Evolutionary conservation across 2,797 vertebrate genomes (phyloP).

Genomic region (Falco rusticolus): DNA sequence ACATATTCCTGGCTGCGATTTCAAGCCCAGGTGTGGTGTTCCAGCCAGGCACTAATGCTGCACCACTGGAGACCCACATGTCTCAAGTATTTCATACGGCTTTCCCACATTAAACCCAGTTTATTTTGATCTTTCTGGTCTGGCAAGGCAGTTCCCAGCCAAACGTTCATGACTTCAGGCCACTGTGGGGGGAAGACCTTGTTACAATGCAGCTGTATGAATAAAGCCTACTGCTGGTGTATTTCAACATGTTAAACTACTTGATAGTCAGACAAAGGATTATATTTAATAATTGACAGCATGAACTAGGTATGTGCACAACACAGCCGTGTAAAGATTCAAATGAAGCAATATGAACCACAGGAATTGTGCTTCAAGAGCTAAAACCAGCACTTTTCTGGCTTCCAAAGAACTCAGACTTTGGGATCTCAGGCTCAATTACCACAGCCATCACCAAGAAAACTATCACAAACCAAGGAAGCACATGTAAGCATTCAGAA

Average conservation of each 20-base stretch:
- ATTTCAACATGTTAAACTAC: not conserved
- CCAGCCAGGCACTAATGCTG: not conserved
- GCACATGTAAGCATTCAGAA: not conserved
- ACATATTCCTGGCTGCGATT: accelerated
- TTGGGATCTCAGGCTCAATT: not conserved
- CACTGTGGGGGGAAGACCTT: not conserved
- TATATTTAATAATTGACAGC: not conserved
- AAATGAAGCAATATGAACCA: not conserved
- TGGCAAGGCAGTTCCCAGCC: not conserved
- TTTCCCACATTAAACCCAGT: not conserved
- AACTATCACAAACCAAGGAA: not conserved
- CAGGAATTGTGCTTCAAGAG: not conserved
- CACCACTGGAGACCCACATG: not conserved
- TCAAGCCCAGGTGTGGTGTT: not conserved
- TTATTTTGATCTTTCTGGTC: not conserved
- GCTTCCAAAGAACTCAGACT: not conserved
- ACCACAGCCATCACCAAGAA: not conserved
- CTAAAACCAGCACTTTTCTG: not conserved
- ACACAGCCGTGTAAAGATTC: not conserved
- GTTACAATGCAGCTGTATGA: accelerated
- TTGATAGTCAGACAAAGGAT: not conserved
- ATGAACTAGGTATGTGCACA: not conserved
- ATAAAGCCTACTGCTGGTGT: not conserved
- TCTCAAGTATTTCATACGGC: accelerated
- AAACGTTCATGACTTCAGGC: accelerated